Conservation (phyloP, 2,888 invertebrate genomes). For the Clanis bilineata region DNA sequence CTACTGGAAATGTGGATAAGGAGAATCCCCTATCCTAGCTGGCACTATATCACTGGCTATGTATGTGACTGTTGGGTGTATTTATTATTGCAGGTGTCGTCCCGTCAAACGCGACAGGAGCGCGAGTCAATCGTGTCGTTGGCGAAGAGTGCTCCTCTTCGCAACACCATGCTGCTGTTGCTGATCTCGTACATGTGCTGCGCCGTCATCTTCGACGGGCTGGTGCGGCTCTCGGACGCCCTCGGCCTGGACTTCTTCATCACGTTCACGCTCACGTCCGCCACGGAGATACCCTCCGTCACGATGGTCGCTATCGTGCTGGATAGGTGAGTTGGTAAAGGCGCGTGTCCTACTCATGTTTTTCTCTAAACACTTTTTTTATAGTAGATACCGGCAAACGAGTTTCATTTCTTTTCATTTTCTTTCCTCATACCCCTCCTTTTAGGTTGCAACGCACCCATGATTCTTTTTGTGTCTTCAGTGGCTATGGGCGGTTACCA, state of each 20-base stretch:
- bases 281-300: conserved; percentile 73
- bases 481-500: too few relatives aligned
- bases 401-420: too few relatives aligned
- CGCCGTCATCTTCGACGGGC: conserved; percentile 69
- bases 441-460: too few relatives aligned
- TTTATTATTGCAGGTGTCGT: conserved; percentile 55
- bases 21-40: too few relatives aligned
- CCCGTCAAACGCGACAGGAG: conserved; percentile 54
- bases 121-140: conserved; percentile 56
- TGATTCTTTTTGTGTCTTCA: too few relatives aligned
- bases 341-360: too few relatives aligned
- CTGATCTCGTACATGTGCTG: conserved; percentile 65
- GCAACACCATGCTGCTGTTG: conserved; percentile 55
- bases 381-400: too few relatives aligned
- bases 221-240: conserved; percentile 72
- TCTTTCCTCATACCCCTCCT: too few relatives aligned
- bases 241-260: conserved; percentile 73
- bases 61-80: too few relatives aligned
- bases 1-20: too few relatives aligned
- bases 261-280: conserved; percentile 70
- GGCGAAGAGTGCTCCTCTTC: conserved; percentile 52
- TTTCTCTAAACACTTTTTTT: too few relatives aligned
- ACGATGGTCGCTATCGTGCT: conserved; percentile 61
- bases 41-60: too few relatives aligned
- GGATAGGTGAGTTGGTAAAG: conserved; percentile 63